Conservation (phyloP, 2,797 vertebrate genomes). For the Enteromius mattozi region DNA sequence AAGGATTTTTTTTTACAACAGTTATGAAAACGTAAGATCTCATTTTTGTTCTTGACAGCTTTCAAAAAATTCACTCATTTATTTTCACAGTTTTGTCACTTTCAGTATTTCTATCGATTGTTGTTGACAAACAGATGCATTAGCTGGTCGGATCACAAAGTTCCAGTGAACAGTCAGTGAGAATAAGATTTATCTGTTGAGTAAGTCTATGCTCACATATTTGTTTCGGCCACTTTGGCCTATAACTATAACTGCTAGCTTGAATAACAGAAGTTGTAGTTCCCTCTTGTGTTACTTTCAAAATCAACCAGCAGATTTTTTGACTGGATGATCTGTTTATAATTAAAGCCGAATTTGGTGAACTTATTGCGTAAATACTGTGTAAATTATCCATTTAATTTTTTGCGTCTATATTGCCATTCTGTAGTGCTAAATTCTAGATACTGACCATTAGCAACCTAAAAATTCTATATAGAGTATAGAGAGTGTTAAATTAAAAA, state of each 20-base stretch:
- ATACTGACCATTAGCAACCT: neutral
- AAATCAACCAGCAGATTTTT: conserved; percentile 27
- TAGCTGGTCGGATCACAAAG: neutral
- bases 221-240: neutral
- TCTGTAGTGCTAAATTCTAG: neutral
- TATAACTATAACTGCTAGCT: neutral
- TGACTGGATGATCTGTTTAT: neutral
- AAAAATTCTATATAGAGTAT: neutral
- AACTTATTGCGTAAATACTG: neutral
- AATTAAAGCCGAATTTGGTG: neutral
- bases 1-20: neutral
- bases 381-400: neutral
- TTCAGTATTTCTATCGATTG: neutral
- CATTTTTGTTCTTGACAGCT: neutral
- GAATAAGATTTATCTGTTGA: neutral
- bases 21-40: neutral
- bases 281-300: conserved; percentile 2
- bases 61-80: neutral
- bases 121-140: neutral
- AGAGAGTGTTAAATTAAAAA: conserved; percentile 11
- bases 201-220: neutral
- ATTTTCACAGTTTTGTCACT: neutral
- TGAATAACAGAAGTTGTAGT: conserved; percentile 18
- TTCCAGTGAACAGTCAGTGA: neutral
- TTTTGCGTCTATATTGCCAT: neutral